Conservation (phyloP, 2,113 vertebrate species). For the Toxotes chatareus region DNA sequence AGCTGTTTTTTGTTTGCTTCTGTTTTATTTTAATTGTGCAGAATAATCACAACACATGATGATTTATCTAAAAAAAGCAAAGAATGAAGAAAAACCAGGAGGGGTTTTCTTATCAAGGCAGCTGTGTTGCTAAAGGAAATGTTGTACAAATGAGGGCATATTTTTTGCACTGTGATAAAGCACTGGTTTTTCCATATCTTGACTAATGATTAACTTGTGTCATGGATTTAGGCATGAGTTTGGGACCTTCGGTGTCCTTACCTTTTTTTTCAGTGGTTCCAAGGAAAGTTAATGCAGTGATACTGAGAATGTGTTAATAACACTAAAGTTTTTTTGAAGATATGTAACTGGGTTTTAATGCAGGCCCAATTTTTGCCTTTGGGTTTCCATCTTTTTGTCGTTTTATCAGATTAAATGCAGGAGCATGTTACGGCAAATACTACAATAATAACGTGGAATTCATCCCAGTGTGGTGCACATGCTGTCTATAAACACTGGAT, state of each 20-base stretch:
- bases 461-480: neutral
- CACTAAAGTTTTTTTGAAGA: neutral
- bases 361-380: neutral
- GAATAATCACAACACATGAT: neutral
- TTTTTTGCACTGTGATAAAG: too few species aligned
- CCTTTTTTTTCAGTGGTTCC: neutral
- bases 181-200: neutral
- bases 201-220: slow-evolving; percentile 14
- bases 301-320: neutral
- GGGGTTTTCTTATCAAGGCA: neutral
- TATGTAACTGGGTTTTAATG: neutral
- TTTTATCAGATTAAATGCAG: neutral
- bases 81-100: neutral
- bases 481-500: neutral
- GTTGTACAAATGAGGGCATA: neutral
- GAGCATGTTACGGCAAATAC: neutral
- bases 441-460: neutral
- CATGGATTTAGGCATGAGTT: neutral
- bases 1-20: neutral
- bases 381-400: neutral
- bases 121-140: neutral
- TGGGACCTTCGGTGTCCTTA: neutral
- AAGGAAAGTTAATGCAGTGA: neutral
- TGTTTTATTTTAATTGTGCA: too few species aligned
- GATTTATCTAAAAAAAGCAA: neutral